Evolutionary conservation across 2,797 vertebrate genomes (phyloP), one percentile per base, ranked within the genome.

Genomic region (Corythornis leucogaster): DNA sequence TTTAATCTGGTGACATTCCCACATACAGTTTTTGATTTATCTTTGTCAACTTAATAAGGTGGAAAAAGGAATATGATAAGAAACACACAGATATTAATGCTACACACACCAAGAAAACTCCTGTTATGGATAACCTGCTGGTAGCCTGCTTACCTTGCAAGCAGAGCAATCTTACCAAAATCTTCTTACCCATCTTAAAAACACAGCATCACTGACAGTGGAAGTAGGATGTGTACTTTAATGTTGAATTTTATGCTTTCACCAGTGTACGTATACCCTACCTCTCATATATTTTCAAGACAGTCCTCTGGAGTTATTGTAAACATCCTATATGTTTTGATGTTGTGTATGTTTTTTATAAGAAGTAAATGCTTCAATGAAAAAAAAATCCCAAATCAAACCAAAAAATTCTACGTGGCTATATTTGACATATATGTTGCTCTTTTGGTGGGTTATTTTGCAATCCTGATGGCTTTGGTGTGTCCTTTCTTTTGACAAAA

Each of bases 291-390:
- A 82, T 58, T 92, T 95, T 91, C 58, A 73, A 42, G 54, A 80
- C 14, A 54, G 26, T 90, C 38, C 54, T 80, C 66, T 89, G 76
- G 68, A 79, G 40, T 76, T 87, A 68, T 15, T 90, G 88, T 94
- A 92, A 77, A 75, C 83, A 81, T 59, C 50, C 51, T 91, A 24
- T 74, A 92, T 80, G 87, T 93, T 92, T 89, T 94, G 88, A 80
- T 93, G 94, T 89, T 89, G 74, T 85, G 40, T 90, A 89, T 84
- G 89, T 87, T 95, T 95, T 90, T 93, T 81, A 71, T 89, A 87
- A 50, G 48, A 79, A 63, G 69, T 69, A 80, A 91, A 76, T 57
- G 68, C 12, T 73, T 89, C 57, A 76, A 78, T 71, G 83, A 57
- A 57, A 31, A 61, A 31, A 58, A 57, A 35, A 46, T 30, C 26